Evolutionary conservation across 2,888 invertebrate genomes (phyloP).

Genomic region (Netelia melanura): DNA sequence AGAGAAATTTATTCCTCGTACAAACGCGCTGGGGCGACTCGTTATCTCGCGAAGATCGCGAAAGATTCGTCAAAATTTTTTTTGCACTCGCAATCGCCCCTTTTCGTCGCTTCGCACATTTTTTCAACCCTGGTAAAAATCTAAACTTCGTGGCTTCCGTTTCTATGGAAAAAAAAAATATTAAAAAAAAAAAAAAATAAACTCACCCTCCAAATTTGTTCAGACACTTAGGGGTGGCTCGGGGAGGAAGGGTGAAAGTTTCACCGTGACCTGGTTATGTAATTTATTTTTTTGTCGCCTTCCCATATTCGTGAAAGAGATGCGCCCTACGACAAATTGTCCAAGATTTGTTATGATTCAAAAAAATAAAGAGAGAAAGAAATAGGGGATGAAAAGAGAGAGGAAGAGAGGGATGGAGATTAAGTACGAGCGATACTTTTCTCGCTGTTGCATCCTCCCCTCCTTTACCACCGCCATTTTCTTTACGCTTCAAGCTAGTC

Average conservation of each 20-base stretch:
- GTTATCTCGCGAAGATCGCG: slow-evolving; percentile 50
- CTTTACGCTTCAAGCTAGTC: neutral
- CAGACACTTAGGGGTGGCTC: neutral
- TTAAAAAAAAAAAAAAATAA: neutral
- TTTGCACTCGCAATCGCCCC: neutral
- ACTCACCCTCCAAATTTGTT: neutral
- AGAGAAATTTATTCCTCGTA: slow-evolving; percentile 57
- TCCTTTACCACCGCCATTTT: neutral
- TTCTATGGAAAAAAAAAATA: neutral
- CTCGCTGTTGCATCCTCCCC: slow-evolving; percentile 3
- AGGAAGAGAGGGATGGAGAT: slow-evolving; percentile 35
- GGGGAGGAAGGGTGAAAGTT: neutral
- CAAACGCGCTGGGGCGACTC: slow-evolving; percentile 37
- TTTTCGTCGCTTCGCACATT: no score
- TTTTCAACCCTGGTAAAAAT: neutral
- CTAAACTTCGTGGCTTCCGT: neutral
- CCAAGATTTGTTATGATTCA: slow-evolving; percentile 51
- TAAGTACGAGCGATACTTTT: slow-evolving; percentile 62
- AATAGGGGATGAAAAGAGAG: neutral
- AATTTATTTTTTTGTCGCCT: slow-evolving; percentile 38
- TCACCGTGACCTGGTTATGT: slow-evolving; percentile 43
- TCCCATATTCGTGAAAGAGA: slow-evolving; percentile 9
- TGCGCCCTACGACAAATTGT: slow-evolving; percentile 56
- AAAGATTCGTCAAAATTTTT: slow-evolving; percentile 22
- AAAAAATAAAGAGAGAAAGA: neutral